Conservation (phyloP, 2,797 vertebrate species). For the Hafferia zeledoni region DNA sequence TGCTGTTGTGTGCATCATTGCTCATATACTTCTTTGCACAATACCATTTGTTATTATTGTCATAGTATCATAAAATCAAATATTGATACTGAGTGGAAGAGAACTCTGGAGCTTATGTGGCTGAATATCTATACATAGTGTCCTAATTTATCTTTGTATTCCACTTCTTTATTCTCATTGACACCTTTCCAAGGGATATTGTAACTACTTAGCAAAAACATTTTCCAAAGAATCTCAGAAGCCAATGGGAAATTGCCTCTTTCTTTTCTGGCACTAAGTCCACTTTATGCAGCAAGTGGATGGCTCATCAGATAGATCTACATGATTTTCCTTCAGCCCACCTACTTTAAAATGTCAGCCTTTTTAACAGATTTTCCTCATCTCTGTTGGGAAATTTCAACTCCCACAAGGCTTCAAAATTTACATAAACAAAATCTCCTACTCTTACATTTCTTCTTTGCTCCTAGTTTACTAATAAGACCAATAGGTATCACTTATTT, state of each 20-base stretch:
- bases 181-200: not conserved
- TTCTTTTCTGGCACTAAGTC: conserved; percentile 25
- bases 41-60: not conserved
- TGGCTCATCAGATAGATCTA: conserved; percentile 14
- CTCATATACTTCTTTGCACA: not conserved
- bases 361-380: conserved; percentile 52
- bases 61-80: not conserved
- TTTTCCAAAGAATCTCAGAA: not conserved
- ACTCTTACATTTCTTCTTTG: conserved; percentile 8
- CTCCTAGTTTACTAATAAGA: not conserved
- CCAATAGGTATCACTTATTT: not conserved
- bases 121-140: not conserved
- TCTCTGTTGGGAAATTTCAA: conserved; percentile 56
- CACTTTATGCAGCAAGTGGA: not conserved
- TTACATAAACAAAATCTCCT: conserved; percentile 47
- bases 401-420: conserved; percentile 12
- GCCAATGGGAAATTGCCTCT: not conserved
- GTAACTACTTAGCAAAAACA: not conserved
- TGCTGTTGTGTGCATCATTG: not conserved
- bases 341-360: conserved; percentile 41
- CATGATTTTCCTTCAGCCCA: conserved; percentile 19
- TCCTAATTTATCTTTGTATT: not conserved
- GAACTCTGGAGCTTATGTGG: not conserved
- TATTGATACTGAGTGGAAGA: not conserved
- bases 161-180: not conserved